Evolutionary conservation across 2,888 invertebrate genomes (phyloP).

Genomic region (Malachius bipustulatus): DNA sequence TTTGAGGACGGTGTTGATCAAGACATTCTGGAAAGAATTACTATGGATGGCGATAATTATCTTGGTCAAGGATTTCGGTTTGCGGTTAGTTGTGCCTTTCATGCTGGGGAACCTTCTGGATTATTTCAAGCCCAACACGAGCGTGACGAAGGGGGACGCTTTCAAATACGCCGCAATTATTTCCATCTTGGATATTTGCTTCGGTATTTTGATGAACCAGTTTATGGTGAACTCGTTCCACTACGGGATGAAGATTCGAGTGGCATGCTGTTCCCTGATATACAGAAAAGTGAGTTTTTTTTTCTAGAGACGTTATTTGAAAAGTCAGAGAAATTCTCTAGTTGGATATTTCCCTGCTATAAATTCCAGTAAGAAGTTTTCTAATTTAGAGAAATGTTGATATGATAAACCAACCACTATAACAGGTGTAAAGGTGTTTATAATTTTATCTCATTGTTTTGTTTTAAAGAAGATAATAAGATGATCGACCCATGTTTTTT

Average conservation of each 20-base stretch:
- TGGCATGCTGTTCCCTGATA: not conserved
- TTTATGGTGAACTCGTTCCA: constrained; percentile 3
- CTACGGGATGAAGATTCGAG: not conserved
- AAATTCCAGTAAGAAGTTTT: too few relatives aligned
- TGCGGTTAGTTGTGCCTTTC: constrained; percentile 52
- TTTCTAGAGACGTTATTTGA: too few relatives aligned
- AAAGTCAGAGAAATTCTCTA: too few relatives aligned
- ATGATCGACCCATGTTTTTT: too few relatives aligned
- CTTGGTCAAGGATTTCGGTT: constrained; percentile 20
- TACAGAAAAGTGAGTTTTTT: constrained; percentile 3
- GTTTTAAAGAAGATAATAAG: too few relatives aligned
- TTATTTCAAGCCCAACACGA: constrained; percentile 45
- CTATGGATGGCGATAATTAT: constrained; percentile 6
- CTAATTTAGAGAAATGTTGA: too few relatives aligned
- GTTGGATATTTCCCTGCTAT: too few relatives aligned
- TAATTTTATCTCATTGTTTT: too few relatives aligned
- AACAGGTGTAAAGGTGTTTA: too few relatives aligned
- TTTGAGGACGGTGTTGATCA: constrained; percentile 6
- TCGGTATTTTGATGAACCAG: not conserved
- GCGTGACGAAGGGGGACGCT: constrained; percentile 30
- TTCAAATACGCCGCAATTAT: not conserved
- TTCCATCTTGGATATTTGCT: not conserved
- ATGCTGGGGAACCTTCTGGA: constrained; percentile 48
- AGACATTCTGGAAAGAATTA: constrained; percentile 12
- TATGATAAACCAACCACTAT: too few relatives aligned